These are phyloP conservation scores for Actinostola sp. DNA, from an alignment of 92 coral and sea anemone species.

Conservation along the genomic window DNA sequence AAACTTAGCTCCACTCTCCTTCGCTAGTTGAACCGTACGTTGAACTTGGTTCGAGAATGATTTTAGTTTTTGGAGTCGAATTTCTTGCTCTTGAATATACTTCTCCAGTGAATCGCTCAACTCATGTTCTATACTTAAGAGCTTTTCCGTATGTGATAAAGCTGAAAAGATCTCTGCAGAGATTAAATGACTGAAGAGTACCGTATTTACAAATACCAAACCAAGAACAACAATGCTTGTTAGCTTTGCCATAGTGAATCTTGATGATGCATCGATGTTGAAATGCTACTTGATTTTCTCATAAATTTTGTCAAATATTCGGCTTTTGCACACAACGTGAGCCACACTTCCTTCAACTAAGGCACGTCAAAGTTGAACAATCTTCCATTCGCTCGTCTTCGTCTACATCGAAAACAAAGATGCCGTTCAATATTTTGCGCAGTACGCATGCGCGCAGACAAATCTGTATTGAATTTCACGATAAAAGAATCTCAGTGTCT, in stretches of 20 bases:
- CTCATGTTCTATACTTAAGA: slow-evolving; percentile 77
- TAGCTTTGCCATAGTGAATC: slow-evolving; percentile 1
- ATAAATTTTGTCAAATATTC: not conserved
- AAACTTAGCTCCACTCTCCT: slow-evolving; percentile 36
- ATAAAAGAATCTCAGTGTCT: too few species aligned
- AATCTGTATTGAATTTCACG: not conserved
- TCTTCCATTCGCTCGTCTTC: not conserved
- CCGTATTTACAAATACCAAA: not conserved
- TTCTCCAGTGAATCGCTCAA: slow-evolving; percentile 75
- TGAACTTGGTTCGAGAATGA: slow-evolving; percentile 58
- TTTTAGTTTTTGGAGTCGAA: slow-evolving; percentile 51
- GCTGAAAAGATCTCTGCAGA: slow-evolving; percentile 80
- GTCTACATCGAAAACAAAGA: slow-evolving; percentile 21
- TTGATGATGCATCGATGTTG: too few species aligned
- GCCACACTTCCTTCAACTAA: not conserved
- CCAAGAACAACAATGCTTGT: not conserved
- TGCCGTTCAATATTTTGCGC: not conserved
- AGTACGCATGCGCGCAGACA: slow-evolving; percentile 29
- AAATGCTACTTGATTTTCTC: not conserved
- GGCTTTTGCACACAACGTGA: not conserved
- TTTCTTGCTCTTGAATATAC: slow-evolving; percentile 76
- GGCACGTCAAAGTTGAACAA: not conserved
- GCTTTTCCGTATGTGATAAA: slow-evolving; percentile 75
- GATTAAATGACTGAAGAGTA: not conserved
- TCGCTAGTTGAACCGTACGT: slow-evolving; percentile 60